phyloP scores from a whole-genome alignment of 2,113 vertebrate species.

The Pollachius pollachius region DNA sequence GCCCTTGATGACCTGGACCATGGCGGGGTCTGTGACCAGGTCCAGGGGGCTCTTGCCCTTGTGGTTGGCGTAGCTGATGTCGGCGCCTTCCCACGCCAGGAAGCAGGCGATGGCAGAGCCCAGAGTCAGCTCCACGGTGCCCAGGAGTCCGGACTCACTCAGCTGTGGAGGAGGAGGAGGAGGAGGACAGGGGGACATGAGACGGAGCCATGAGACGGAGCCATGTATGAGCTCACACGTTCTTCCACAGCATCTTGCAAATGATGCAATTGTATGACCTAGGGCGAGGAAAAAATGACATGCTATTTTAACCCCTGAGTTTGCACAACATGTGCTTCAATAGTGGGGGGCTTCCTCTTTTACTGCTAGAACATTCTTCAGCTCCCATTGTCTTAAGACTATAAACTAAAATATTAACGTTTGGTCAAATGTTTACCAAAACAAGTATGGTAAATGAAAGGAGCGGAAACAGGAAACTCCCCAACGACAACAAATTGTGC shows the following conservation, averaged over 20 bases:
- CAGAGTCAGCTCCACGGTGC: conserved; percentile 81
- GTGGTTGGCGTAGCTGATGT: conserved; percentile 92
- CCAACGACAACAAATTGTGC: conserved; percentile 35
- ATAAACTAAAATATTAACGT: no score
- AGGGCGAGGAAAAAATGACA: no score
- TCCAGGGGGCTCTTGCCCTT: conserved; percentile 90
- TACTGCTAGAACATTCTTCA: no score
- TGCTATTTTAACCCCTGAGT: no score
- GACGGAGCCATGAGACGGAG: neutral
- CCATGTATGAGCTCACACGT: no score
- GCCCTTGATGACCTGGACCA: conserved; percentile 84
- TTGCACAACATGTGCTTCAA: no score
- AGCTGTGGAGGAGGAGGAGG: conserved; percentile 69
- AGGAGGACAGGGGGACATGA: neutral
- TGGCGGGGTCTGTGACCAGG: conserved; percentile 78
- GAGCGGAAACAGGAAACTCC: conserved; percentile 22
- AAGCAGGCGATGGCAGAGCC: conserved; percentile 88
- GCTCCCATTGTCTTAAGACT: no score
- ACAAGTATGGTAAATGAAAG: no score
- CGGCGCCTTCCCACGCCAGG: conserved; percentile 89
- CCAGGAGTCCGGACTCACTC: conserved; percentile 83
- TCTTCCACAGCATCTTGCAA: no score
- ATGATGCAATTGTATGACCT: no score
- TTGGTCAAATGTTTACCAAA: no score
- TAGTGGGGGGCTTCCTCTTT: no score